Percentiles rank a stretch among this genome's conserved stretches.
These are phyloP conservation scores for Oscheius sp. DNA, from an alignment of 1,140 invertebrate genomes.

Conservation along the genomic window DNA sequence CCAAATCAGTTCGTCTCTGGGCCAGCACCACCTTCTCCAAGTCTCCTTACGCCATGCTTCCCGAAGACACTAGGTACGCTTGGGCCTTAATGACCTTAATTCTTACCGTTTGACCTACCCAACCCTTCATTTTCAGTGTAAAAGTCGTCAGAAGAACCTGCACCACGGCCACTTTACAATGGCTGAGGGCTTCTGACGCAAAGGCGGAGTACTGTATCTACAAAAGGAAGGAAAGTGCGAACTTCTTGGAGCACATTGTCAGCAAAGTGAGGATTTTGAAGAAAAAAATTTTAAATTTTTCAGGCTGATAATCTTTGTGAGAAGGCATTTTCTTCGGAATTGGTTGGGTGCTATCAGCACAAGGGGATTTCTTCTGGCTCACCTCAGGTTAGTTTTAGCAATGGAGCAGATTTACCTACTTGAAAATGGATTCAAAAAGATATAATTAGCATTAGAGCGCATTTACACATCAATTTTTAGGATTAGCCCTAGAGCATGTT, in stretches of 20 bases:
- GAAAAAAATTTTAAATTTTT: neutral
- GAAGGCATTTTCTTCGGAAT: slow-evolving; percentile 11
- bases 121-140: slow-evolving; percentile 29
- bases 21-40: slow-evolving; percentile 27
- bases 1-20: slow-evolving; percentile 41
- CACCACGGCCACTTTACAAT: slow-evolving; percentile 36
- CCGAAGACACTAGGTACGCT: slow-evolving; percentile 42
- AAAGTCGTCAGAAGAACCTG: slow-evolving; percentile 38
- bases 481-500: no score
- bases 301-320: slow-evolving; percentile 41
- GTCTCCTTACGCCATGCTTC: slow-evolving; percentile 44
- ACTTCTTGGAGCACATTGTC: slow-evolving; percentile 46
- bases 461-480: no score
- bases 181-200: slow-evolving; percentile 36
- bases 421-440: no score
- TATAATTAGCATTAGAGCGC: no score
- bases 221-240: slow-evolving; percentile 33
- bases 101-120: neutral
- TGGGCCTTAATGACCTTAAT: neutral
- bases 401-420: no score
- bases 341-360: slow-evolving; percentile 43
- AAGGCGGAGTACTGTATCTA: slow-evolving; percentile 45
- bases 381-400: no score
- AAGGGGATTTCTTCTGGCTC: no score
- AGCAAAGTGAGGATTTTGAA: slow-evolving; percentile 19